Percentiles rank a stretch among this genome's conserved stretches.
These are phyloP conservation scores for Sebastes baramenuke DNA, from an alignment of 2,797 vertebrate species.

Conservation along the genomic window DNA sequence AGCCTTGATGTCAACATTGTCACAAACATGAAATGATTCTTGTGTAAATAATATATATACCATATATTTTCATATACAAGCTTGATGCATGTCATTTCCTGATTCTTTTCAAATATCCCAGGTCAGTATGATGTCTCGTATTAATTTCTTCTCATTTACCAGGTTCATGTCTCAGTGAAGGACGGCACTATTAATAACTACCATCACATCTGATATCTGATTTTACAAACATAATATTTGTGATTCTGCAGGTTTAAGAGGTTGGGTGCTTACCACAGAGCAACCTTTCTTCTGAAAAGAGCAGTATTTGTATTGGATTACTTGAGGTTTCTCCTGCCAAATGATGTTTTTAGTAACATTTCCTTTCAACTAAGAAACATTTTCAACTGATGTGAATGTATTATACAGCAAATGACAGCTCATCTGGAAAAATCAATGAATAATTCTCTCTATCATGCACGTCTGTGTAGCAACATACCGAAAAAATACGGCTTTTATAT, in stretches of 20 bases:
- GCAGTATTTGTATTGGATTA: not conserved
- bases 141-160: not conserved
- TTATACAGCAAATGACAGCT: not conserved
- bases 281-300: not conserved
- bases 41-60: not conserved
- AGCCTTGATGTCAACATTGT: not conserved
- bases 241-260: not conserved
- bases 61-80: not conserved
- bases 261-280: not conserved
- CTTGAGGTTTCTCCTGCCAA: not conserved
- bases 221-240: not conserved
- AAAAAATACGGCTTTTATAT: conserved; percentile 38
- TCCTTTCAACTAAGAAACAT: not conserved
- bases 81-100: not conserved
- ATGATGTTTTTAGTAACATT: not conserved
- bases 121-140: not conserved
- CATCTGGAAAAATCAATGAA: not conserved
- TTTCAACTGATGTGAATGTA: not conserved
- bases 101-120: not conserved
- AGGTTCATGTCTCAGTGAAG: not conserved
- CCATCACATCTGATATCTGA: not conserved
- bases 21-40: not conserved
- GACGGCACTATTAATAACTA: not conserved
- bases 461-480: not conserved
- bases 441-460: not conserved